A percentile compares a stretch with the other conserved stretches of the same genome.
These are phyloP conservation scores for Drosophila demipolita DNA, from an alignment of 2,888 invertebrate species.

Conservation along the genomic window DNA sequence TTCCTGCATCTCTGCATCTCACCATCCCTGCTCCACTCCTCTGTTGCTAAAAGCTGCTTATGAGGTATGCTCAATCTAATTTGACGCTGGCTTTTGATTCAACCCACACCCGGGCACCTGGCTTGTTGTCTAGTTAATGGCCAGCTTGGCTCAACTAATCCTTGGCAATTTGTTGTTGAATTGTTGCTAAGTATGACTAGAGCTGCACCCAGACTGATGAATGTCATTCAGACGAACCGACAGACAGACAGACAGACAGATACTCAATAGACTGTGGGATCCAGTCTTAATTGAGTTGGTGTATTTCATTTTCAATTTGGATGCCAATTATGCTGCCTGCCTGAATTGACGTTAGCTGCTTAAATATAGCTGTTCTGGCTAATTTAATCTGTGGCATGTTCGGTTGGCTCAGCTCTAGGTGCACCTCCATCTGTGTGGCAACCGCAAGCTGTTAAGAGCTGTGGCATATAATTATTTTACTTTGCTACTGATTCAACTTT, in stretches of 20 bases:
- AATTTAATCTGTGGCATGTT: conserved; percentile 48
- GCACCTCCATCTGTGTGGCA: neutral
- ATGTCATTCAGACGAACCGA: neutral
- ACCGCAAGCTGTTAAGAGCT: conserved; percentile 9
- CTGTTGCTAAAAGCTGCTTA: conserved; percentile 55
- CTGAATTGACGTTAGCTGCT: conserved; percentile 32
- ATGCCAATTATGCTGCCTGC: conserved; percentile 51
- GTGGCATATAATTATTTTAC: neutral
- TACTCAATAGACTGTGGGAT: neutral
- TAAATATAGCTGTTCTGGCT: conserved; percentile 25
- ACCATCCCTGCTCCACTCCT: neutral
- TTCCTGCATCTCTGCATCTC: neutral
- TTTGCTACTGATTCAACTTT: neutral
- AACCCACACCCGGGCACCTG: neutral
- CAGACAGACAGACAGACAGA: conserved; percentile 1
- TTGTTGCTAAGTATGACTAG: conserved; percentile 28
- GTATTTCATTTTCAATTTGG: conserved; percentile 59
- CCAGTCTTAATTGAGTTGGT: conserved; percentile 52
- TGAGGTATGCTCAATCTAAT: conserved; percentile 41
- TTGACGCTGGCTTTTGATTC: conserved; percentile 27
- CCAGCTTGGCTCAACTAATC: conserved; percentile 41
- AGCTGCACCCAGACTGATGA: conserved; percentile 19
- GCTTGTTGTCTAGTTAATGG: conserved; percentile 28
- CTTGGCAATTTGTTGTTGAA: conserved; percentile 30
- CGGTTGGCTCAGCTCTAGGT: neutral